phyloP scores from a whole-genome alignment of 2,113 vertebrate species.

The Ageneiosus marmoratus region DNA sequence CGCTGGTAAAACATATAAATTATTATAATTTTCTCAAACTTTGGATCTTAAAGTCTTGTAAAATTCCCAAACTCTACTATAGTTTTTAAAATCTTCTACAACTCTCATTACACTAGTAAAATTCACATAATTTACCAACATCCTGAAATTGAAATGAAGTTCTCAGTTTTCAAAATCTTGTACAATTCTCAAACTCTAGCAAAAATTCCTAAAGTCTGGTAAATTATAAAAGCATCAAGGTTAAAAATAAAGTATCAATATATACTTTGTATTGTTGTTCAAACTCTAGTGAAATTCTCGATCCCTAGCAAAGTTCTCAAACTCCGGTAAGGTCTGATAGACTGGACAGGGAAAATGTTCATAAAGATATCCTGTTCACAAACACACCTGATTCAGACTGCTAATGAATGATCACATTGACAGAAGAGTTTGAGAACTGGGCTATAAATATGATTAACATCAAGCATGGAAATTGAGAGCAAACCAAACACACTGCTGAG shows the following conservation, averaged over 20 bases:
- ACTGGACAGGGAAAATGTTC: background rate
- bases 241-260: no score
- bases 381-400: background rate
- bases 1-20: no score
- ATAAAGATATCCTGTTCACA: background rate
- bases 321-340: background rate
- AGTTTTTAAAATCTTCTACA: no score
- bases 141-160: background rate
- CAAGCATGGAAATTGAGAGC: background rate
- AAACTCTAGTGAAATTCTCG: background rate
- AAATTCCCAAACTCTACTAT: background rate
- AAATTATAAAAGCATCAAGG: no score
- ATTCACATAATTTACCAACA: background rate
- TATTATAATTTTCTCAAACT: background rate
- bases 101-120: no score
- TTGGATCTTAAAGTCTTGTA: background rate
- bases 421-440: background rate
- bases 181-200: no score
- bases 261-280: no score
- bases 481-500: conserved; percentile 28
- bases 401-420: background rate
- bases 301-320: background rate
- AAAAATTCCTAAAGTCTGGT: background rate
- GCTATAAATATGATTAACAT: background rate
- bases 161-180: background rate